Percentiles rank a stretch among this genome's conserved stretches.
These are phyloP conservation scores for Rafetus swinhoei DNA, from an alignment of 2,113 vertebrate species.

Conservation along the genomic window DNA sequence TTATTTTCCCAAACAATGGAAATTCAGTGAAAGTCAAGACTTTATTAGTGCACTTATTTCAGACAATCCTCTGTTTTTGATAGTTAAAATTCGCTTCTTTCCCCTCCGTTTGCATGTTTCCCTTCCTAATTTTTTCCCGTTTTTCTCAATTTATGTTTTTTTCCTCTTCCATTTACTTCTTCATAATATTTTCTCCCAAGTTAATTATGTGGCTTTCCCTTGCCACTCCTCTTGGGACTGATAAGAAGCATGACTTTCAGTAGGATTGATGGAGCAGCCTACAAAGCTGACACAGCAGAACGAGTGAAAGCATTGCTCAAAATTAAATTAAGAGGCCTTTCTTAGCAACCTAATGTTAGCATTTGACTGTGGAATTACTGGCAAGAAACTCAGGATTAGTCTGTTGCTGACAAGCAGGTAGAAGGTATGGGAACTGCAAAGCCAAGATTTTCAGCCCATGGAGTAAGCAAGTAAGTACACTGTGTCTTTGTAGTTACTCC, in stretches of 20 bases:
- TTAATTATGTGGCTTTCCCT: not conserved
- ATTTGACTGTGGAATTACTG: not conserved
- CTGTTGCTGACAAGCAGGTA: not conserved
- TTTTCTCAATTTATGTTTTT: not conserved
- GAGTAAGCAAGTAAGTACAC: not conserved
- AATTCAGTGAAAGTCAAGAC: not conserved
- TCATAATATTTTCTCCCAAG: not conserved
- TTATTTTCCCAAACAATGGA: not conserved
- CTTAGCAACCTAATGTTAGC: accelerated
- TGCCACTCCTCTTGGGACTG: not conserved
- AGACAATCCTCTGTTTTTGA: not conserved
- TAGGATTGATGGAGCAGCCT: accelerated
- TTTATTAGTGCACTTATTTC: not conserved
- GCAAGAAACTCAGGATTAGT: not conserved
- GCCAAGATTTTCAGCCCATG: not conserved
- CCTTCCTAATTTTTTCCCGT: accelerated
- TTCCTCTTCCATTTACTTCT: not conserved
- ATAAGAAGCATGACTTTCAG: not conserved
- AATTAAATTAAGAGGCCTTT: not conserved
- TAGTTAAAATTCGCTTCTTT: not conserved
- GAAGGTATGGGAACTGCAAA: not conserved
- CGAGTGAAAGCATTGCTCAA: not conserved
- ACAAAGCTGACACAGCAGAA: not conserved
- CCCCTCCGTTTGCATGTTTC: not conserved
- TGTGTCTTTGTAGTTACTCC: not conserved